Base-by-base conservation (phyloP, 2,888 invertebrate species). In the Lasioglossum oenotherae region DNA sequence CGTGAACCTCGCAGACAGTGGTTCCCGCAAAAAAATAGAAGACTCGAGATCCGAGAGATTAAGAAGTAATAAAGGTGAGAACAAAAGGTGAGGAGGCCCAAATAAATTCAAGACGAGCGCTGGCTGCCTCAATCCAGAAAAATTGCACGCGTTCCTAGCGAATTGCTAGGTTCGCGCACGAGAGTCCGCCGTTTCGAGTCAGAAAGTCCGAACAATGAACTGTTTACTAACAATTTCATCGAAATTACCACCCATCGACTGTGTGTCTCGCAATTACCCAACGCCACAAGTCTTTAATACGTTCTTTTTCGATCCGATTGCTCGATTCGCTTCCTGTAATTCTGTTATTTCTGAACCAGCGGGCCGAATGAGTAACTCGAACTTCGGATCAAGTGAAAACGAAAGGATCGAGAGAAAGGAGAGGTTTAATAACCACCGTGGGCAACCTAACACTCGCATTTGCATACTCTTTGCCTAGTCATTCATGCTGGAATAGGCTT, bases 81-180 rank as follows among this genome's bases (percentile, higher is more conserved):
- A 60, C 27, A 27, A 14, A 60, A 69, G 69, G 69, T 38, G 69
- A 69, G 38, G 35, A 69, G 38, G 35, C n/a, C 69, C 23, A 23
- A 69, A 38, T 69, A 69, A 69, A 69, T 69, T 60, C 69, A 23
- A 3, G 23, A 3, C 10, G 69, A 14, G 27, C 49, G 53, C 53
- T 23, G 31, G n/a, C 44, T 44, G 2, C 67, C 16, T 8, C 31
- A 8, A 67, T 16, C 19, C 16, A 31, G 31, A 31, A 19, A 67
- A 4, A 8, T n/a, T 23, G 19, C 38, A 1, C 38, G 38, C 38
- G 38, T 38, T 69, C 12, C 27, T 82, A 71, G 75, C 31, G 57
- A 81, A 81, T 74, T 78, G 41, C 60, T 78, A 71, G n/a, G 41
- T 35, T 19, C 19, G 19, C 23, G 49, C 64, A 67, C 67, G 35